A percentile compares a stretch with the other conserved stretches of the same genome.
Evolutionary conservation across 2,888 invertebrate species (phyloP).

Genomic region (Drosophila koepferae): DNA sequence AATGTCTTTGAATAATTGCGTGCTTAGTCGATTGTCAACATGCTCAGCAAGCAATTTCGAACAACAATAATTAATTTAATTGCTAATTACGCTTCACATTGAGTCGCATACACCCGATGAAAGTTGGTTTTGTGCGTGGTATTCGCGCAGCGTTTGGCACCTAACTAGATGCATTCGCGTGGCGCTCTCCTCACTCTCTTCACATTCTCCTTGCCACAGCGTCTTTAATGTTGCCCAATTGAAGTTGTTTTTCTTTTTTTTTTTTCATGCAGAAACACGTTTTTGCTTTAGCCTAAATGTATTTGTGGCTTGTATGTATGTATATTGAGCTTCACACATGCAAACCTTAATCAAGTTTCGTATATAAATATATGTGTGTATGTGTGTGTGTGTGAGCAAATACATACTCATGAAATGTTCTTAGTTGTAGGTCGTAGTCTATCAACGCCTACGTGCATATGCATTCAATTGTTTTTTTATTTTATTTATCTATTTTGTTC

Average conservation of each 20-base stretch:
- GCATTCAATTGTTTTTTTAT: background rate
- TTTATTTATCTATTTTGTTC: background rate
- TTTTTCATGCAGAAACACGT: constrained; percentile 6
- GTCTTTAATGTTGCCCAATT: background rate
- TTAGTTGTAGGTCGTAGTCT: background rate
- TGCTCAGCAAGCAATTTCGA: background rate
- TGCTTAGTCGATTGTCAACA: background rate
- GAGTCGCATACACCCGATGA: background rate
- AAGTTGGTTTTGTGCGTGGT: background rate
- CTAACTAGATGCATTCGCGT: background rate
- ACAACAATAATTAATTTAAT: background rate
- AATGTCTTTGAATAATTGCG: background rate
- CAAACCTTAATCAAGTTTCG: background rate
- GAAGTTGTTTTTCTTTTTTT: background rate
- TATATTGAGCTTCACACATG: background rate
- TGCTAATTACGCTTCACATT: background rate
- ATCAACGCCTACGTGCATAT: background rate
- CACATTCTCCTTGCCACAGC: background rate
- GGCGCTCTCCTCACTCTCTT: background rate
- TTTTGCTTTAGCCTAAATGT: background rate
- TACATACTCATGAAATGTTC: background rate
- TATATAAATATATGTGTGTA: background rate
- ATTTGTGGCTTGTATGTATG: background rate
- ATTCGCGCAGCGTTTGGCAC: background rate
- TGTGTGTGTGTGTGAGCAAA: background rate